Evolutionary conservation across 2,113 vertebrate genomes (phyloP).

Genomic region (Boulengeromyrus knoepffleri): DNA sequence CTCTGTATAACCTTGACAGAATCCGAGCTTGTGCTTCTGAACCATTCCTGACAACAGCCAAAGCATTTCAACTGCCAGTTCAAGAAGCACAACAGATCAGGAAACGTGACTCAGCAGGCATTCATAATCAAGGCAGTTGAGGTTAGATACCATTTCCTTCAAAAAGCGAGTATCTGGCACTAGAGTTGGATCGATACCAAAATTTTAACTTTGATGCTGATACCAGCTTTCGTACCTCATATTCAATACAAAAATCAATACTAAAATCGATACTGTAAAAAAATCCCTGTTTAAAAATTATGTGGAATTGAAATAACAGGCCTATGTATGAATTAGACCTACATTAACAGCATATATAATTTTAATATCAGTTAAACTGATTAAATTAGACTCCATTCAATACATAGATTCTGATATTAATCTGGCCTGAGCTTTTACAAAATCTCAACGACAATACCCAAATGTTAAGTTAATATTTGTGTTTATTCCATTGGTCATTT

Average conservation of each 20-base stretch:
- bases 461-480: neutral
- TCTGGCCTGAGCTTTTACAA: neutral
- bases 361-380: neutral
- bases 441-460: neutral
- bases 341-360: neutral
- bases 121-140: neutral
- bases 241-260: neutral
- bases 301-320: neutral
- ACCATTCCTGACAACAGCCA: neutral
- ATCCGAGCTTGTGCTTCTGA: neutral
- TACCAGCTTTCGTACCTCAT: neutral
- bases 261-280: neutral
- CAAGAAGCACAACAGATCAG: neutral
- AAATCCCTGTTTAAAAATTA: neutral
- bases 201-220: neutral
- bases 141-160: neutral
- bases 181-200: neutral
- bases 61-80: neutral
- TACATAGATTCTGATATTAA: neutral
- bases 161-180: neutral
- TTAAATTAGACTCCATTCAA: neutral
- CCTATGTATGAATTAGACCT: neutral
- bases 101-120: neutral
- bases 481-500: neutral
- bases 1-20: neutral